Percentiles rank a stretch among this genome's conserved stretches.
Evolutionary conservation across 2,113 vertebrate species (phyloP).

Genomic region (Hippocampus abdominalis): DNA sequence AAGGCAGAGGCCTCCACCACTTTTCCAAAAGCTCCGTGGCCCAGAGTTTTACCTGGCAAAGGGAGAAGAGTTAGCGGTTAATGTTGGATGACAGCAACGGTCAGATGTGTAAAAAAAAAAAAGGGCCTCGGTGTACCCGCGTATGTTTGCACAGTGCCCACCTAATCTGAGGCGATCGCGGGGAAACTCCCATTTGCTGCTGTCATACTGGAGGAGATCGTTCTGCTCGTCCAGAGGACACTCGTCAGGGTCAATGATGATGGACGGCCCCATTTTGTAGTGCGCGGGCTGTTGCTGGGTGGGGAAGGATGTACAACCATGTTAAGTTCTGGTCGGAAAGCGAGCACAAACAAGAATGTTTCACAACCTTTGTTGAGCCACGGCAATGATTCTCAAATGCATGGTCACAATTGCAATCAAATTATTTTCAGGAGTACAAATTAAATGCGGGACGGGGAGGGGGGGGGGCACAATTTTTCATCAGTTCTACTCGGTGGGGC

Average conservation of each 20-base stretch:
- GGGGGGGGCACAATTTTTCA: too few species aligned
- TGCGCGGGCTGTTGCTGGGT: conserved; percentile 72
- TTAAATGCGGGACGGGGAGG: too few species aligned
- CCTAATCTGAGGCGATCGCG: conserved; percentile 79
- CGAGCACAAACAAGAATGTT: neutral
- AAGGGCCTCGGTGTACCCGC: too few species aligned
- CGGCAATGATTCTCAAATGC: too few species aligned
- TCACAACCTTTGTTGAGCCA: neutral
- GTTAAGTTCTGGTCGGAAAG: neutral
- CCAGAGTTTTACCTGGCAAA: conserved; percentile 86
- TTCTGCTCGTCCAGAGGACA: conserved; percentile 88
- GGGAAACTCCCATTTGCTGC: conserved; percentile 94
- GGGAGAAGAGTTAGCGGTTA: neutral
- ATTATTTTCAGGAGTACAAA: too few species aligned
- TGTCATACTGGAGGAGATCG: conserved; percentile 87
- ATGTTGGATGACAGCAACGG: neutral
- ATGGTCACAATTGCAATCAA: too few species aligned
- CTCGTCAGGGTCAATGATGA: conserved; percentile 92
- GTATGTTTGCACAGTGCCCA: conserved; percentile 13
- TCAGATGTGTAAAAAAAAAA: neutral
- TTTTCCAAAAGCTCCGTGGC: conserved; percentile 92
- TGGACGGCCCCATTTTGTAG: conserved; percentile 88
- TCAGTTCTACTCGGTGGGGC: too few species aligned
- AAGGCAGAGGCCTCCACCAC: conserved; percentile 93
- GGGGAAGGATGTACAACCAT: neutral